These are phyloP conservation scores for Cinara cedri DNA, from an alignment of 2,888 invertebrate species.

Conservation along the genomic window DNA sequence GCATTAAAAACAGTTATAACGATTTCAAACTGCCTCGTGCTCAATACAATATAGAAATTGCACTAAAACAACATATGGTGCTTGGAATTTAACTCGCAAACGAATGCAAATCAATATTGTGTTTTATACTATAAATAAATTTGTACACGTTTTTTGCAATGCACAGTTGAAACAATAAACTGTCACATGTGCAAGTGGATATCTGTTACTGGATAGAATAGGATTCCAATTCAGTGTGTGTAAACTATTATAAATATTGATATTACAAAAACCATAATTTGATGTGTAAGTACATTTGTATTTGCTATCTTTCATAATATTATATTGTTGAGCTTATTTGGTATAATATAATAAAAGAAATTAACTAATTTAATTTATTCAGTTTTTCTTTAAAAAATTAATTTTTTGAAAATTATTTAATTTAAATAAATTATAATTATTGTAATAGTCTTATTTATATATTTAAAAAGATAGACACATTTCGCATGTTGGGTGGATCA, in stretches of 20 bases:
- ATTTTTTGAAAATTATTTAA: too few relatives aligned
- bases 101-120: conserved; percentile 36
- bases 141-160: conserved; percentile 11
- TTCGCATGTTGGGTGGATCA: too few relatives aligned
- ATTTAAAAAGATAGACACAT: too few relatives aligned
- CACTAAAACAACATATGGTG: conserved; percentile 30
- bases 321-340: too few relatives aligned
- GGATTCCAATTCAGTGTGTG: background rate
- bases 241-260: background rate
- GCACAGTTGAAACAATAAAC: conserved; percentile 44
- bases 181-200: conserved; percentile 3
- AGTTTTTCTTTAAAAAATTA: too few relatives aligned
- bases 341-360: too few relatives aligned
- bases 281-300: too few relatives aligned
- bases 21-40: background rate
- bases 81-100: conserved; percentile 17
- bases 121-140: conserved; percentile 12
- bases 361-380: too few relatives aligned
- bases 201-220: background rate
- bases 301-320: too few relatives aligned
- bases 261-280: too few relatives aligned
- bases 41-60: conserved; percentile 17
- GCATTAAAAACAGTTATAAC: conserved; percentile 1
- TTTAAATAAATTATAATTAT: too few relatives aligned
- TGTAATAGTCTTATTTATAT: too few relatives aligned